Conservation (phyloP, 2,888 invertebrate genomes). For the Rhamphomyia laevipes region DNA sequence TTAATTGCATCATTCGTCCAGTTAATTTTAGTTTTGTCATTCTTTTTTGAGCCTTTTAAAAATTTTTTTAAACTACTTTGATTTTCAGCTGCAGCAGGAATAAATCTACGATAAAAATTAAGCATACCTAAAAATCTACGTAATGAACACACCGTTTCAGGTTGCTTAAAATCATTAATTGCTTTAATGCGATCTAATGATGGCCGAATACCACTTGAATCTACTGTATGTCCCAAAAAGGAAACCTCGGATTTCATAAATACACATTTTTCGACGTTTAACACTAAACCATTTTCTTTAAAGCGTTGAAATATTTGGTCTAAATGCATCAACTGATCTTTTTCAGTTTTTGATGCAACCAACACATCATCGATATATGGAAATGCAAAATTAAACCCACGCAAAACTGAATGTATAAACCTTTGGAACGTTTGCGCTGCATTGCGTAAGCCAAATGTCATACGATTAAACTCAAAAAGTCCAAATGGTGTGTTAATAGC, state of each 20-base stretch:
- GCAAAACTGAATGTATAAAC: conserved; percentile 6
- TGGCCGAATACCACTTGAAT: conserved; percentile 21
- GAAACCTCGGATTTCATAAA: neutral
- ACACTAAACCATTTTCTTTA: neutral
- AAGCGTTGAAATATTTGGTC: neutral
- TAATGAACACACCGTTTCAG: conserved; percentile 19
- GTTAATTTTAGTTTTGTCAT: too few species aligned
- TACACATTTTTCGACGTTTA: neutral
- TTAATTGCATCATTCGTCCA: conserved; percentile 1
- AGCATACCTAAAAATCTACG: conserved; percentile 22
- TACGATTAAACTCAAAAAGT: conserved; percentile 9
- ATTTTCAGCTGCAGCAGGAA: too few species aligned
- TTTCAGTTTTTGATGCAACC: neutral
- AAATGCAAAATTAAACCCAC: neutral
- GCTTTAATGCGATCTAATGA: conserved; percentile 22
- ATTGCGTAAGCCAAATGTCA: neutral
- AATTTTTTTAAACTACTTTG: too few species aligned
- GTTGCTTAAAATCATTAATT: conserved; percentile 19
- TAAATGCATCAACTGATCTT: neutral
- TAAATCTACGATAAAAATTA: too few species aligned
- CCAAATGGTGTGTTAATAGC: conserved; percentile 14
- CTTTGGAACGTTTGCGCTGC: conserved; percentile 1
- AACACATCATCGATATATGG: neutral
- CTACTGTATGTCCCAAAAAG: neutral
- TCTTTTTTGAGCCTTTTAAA: too few species aligned